phyloP scores from a whole-genome alignment of 1,140 invertebrate species.

The Latrodectus geometricus region DNA sequence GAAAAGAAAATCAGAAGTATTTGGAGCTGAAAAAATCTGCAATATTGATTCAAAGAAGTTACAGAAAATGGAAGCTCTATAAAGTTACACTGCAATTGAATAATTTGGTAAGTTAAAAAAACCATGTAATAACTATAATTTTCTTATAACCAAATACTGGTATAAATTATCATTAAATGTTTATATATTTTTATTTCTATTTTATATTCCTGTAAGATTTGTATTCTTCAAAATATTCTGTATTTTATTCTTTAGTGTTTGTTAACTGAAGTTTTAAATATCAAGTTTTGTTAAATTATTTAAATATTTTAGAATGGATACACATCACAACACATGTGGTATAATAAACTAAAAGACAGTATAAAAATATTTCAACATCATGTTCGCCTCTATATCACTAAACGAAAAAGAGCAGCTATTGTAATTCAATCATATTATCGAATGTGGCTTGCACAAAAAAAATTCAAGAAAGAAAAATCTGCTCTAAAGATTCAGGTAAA shows the following conservation, averaged over 20 bases:
- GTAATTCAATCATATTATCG: constrained; percentile 25
- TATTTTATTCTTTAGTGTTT: too few relatives aligned
- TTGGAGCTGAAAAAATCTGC: neutral
- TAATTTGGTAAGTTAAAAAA: neutral
- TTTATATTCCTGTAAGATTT: too few relatives aligned
- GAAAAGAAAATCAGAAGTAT: neutral
- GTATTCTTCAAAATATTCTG: too few relatives aligned
- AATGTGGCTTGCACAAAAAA: neutral
- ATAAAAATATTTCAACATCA: constrained; percentile 18
- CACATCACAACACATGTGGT: neutral
- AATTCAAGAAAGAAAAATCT: constrained; percentile 13
- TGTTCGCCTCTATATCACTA: constrained; percentile 25
- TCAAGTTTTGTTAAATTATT: too few relatives aligned
- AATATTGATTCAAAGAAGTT: constrained; percentile 29
- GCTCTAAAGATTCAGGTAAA: constrained; percentile 43
- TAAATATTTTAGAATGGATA: neutral
- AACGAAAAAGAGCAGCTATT: constrained; percentile 5
- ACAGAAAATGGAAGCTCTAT: neutral
- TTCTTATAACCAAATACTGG: too few relatives aligned
- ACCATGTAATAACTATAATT: too few relatives aligned
- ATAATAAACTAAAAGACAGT: neutral
- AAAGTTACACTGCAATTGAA: neutral
- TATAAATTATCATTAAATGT: too few relatives aligned
- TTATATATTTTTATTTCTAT: too few relatives aligned
- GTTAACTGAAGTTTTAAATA: too few relatives aligned